Base-by-base conservation (phyloP, 2,888 invertebrate genomes). In the Chelonus formosanus region DNA sequence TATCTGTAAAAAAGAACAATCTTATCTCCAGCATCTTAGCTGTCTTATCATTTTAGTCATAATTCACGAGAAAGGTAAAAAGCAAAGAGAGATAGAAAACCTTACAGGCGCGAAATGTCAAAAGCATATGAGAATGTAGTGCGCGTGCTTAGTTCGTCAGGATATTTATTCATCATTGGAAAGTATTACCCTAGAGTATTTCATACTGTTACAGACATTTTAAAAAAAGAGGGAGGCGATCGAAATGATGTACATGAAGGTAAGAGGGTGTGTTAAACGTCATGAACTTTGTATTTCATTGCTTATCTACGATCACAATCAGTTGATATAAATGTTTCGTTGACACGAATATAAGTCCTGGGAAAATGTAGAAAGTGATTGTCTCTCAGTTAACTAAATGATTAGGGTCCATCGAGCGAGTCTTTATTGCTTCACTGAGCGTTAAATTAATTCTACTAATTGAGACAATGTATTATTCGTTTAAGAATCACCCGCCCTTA, bases 41-140 rank as follows among this genome's bases (percentile, higher is more conserved):
- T 52, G 52, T 61, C 53, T 53, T 61, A 61, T 61, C 61, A 3
- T 48, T n/a, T 7, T 7, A 35, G 43, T 32, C 32, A 53, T 53
- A 53, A 32, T 20, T 10, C 10, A 20, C 5, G 5, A 50, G 5
- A 10, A 50, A 50, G 20, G 31, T 10, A 50, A 50, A 5, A 31
- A 44, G 20, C 35, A 40, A 66, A 55, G 67, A 67, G 55, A 45
- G 57, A 57, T 63, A 58, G 50, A 57, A 64, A 40, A 65, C 45
- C 53, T 57, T 72, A 76, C 77, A 78, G 79, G 78, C 73, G 73
- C 74, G 71, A 80, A 80, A 80, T 74, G 80, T 80, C 80, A 80
- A 80, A 78, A 80, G 74, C 76, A 76, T 78, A 79, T 75, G 77
- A 67, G 73, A 71, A 62, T 36, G 53, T 36, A 54, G 65, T 66